phyloP scores from a whole-genome alignment of 64 coral and sea anemone genomes.

The Cladopsammia gracilis region DNA sequence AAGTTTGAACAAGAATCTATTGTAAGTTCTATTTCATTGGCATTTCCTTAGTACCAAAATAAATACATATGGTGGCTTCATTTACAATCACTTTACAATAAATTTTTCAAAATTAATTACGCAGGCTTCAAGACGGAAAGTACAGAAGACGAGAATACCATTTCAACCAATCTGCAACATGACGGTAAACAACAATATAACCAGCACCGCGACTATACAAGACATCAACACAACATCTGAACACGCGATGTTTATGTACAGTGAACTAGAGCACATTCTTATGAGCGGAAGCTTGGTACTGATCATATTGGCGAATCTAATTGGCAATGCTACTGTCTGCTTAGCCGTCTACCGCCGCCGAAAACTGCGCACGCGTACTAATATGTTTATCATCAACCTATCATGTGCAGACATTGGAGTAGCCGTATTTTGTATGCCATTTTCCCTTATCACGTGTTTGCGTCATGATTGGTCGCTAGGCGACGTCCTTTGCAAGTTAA shows the following conservation, averaged over 20 bases:
- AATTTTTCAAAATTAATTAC: too few relatives aligned
- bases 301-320: slow-evolving; percentile 70
- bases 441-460: slow-evolving; percentile 77
- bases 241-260: slow-evolving; percentile 20
- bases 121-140: too few relatives aligned
- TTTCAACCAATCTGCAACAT: not conserved
- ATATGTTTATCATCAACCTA: slow-evolving; percentile 82
- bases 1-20: too few relatives aligned
- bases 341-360: slow-evolving; percentile 64
- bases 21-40: too few relatives aligned
- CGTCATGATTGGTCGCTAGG: slow-evolving; percentile 72
- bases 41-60: too few relatives aligned
- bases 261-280: slow-evolving; percentile 65
- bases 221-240: not conserved
- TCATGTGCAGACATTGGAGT: slow-evolving; percentile 77
- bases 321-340: slow-evolving; percentile 77
- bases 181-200: not conserved
- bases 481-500: slow-evolving; percentile 74
- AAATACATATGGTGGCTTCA: too few relatives aligned
- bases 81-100: too few relatives aligned
- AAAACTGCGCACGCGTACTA: slow-evolving; percentile 81
- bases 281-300: slow-evolving; percentile 54
- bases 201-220: not conserved
- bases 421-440: slow-evolving; percentile 71
- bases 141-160: not conserved